A percentile compares a stretch with the other conserved stretches of the same genome.
phyloP scores from a whole-genome alignment of 2,113 vertebrate species.

The Phrynosoma blainvillii region DNA sequence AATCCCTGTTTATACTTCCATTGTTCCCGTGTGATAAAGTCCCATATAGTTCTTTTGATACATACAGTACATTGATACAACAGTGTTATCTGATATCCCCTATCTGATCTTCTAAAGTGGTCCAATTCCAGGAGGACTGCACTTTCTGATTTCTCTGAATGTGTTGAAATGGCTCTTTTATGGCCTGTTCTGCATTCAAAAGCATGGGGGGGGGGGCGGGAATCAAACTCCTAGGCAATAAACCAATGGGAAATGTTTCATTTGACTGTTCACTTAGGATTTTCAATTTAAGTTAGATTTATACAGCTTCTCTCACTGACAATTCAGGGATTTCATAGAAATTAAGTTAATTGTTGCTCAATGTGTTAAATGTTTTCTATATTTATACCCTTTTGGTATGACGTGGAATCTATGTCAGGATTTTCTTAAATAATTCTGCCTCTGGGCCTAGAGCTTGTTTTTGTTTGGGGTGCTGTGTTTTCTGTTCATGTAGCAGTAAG shows the following conservation, averaged over 20 bases:
- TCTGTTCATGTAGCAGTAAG: slow-evolving; percentile 28
- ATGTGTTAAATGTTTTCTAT: slow-evolving; percentile 54
- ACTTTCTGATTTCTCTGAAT: not conserved
- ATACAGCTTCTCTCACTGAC: slow-evolving; percentile 1
- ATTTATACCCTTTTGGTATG: slow-evolving; percentile 51
- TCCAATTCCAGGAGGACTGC: not conserved
- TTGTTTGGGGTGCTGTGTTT: slow-evolving; percentile 22
- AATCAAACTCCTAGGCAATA: not conserved
- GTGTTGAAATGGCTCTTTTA: not conserved
- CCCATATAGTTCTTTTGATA: no score
- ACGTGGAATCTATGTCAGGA: slow-evolving; percentile 58
- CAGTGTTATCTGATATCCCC: not conserved
- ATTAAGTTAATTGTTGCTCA: slow-evolving; percentile 42
- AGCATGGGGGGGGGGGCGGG: not conserved
- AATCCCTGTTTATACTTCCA: no score
- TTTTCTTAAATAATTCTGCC: slow-evolving; percentile 70
- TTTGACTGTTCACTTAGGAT: not conserved
- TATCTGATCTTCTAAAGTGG: not conserved
- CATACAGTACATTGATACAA: not conserved
- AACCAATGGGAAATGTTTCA: not conserved
- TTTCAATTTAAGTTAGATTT: slow-evolving; percentile 4
- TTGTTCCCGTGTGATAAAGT: no score
- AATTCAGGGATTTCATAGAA: not conserved
- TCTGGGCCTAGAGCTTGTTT: slow-evolving; percentile 47
- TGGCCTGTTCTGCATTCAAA: not conserved